Evolutionary conservation across 2,888 invertebrate genomes (phyloP).

Genomic region (Sympetrum striolatum): DNA sequence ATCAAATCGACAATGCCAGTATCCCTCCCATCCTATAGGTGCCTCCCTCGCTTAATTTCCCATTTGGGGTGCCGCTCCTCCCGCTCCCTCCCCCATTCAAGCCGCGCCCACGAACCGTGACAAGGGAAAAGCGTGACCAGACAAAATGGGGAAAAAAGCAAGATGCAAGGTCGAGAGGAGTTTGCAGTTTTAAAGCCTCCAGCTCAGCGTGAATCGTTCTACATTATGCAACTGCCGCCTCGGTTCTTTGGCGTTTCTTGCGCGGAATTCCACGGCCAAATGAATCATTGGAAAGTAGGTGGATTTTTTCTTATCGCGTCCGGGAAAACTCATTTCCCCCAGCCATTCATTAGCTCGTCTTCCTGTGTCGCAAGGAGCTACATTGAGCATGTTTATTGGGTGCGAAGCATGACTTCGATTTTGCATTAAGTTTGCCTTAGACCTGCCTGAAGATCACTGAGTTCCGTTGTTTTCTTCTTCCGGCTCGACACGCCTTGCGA

Average conservation of each 20-base stretch:
- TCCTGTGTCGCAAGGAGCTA: neutral
- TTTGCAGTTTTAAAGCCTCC: neutral
- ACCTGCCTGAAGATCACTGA: too few species aligned
- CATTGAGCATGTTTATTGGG: neutral
- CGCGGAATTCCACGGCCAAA: neutral
- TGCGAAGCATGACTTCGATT: neutral
- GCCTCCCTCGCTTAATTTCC: neutral
- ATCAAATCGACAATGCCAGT: too few species aligned
- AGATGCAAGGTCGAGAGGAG: constrained; percentile 4
- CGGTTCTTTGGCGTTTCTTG: neutral
- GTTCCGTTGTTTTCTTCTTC: too few species aligned
- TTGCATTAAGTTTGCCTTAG: neutral
- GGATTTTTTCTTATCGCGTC: neutral
- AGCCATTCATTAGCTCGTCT: neutral
- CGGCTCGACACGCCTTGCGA: too few species aligned
- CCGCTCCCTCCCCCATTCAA: neutral
- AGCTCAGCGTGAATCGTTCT: neutral
- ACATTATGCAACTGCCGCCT: constrained; percentile 9
- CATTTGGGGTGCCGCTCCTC: neutral
- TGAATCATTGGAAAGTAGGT: neutral
- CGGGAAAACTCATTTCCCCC: neutral
- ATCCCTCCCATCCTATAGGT: neutral
- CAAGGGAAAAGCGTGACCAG: constrained; percentile 26
- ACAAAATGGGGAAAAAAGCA: neutral
- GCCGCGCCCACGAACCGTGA: neutral